Conservation (phyloP, 2,113 vertebrate species). For the Cepphus grylle region DNA sequence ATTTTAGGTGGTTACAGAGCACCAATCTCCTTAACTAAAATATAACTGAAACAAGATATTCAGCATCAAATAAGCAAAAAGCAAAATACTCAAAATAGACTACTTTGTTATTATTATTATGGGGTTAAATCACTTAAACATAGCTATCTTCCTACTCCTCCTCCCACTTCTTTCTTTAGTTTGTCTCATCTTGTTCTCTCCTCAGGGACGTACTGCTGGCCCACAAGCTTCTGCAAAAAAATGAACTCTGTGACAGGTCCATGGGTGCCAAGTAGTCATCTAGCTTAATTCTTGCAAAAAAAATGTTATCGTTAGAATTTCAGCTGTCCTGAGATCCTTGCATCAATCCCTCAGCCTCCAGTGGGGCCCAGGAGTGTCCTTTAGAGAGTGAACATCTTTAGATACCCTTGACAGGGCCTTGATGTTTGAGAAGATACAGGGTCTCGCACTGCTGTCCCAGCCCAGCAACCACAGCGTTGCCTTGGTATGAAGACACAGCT, state of each 20-base stretch:
- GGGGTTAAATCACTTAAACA: conserved; percentile 18
- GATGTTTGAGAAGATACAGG: background rate
- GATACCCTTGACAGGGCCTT: background rate
- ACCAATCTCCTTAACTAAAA: conserved; percentile 47
- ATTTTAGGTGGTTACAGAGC: conserved; percentile 53
- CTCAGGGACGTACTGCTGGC: background rate
- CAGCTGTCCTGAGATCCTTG: background rate
- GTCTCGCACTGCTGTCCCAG: rapidly evolving
- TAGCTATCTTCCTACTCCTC: conserved; percentile 19
- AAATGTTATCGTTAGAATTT: background rate
- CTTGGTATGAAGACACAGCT: background rate
- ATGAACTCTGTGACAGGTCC: rapidly evolving
- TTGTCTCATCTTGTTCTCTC: conserved; percentile 19
- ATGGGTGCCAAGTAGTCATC: background rate
- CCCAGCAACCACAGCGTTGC: rapidly evolving
- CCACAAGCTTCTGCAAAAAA: background rate
- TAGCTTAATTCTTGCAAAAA: background rate
- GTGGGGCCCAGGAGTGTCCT: background rate
- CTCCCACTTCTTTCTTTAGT: conserved; percentile 33
- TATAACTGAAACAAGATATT: conserved; percentile 51
- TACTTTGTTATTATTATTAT: conserved; percentile 38
- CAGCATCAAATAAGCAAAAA: conserved; percentile 51
- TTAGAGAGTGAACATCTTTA: background rate
- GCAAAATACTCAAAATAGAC: conserved; percentile 3
- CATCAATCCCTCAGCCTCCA: background rate